Percentiles rank a stretch among this genome's conserved stretches.
These are phyloP conservation scores for Oceanodroma leucorhoa DNA, from an alignment of 2,797 vertebrate species.

Conservation along the genomic window DNA sequence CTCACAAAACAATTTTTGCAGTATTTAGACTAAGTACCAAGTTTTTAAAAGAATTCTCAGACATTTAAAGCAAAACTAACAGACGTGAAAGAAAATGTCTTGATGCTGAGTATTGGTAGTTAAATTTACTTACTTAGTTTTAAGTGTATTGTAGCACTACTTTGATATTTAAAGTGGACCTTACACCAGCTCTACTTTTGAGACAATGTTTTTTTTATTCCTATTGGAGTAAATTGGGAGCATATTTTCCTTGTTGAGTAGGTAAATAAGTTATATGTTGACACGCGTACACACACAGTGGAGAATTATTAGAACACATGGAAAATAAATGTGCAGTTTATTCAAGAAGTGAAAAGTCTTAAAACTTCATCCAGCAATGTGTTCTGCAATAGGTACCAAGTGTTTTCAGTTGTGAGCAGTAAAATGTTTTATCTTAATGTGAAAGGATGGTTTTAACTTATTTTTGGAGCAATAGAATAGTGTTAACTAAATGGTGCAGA, in stretches of 20 bases:
- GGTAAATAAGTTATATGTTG: neutral
- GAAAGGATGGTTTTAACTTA: constrained; percentile 20
- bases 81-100: neutral
- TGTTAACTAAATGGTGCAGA: neutral
- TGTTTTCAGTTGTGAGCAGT: neutral
- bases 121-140: neutral
- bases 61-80: neutral
- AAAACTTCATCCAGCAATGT: neutral
- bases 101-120: neutral
- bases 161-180: neutral
- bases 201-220: neutral
- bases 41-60: neutral
- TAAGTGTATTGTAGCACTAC: neutral
- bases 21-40: neutral
- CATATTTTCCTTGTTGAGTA: neutral
- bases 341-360: neutral
- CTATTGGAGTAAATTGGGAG: neutral
- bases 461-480: constrained; percentile 14
- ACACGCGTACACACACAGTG: neutral
- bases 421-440: neutral
- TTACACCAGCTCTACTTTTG: neutral
- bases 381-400: neutral
- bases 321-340: neutral
- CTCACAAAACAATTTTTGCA: neutral
- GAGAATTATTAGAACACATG: neutral